These are phyloP conservation scores for Buphagus erythrorhynchus DNA, from an alignment of 2,797 vertebrate genomes.

Conservation along the genomic window DNA sequence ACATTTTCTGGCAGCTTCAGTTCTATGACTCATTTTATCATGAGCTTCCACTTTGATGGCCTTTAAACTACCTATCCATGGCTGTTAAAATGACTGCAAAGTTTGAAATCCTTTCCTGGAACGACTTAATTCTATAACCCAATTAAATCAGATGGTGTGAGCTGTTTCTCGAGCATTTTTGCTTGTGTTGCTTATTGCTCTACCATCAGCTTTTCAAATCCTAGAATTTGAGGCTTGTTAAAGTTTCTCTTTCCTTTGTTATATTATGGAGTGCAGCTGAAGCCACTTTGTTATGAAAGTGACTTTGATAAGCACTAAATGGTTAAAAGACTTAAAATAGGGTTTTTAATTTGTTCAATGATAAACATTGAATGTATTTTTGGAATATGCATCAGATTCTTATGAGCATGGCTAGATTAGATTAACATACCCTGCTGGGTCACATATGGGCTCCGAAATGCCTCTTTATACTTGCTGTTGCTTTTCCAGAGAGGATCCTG, in stretches of 20 bases:
- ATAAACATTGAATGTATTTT: not conserved
- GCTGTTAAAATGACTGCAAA: constrained; percentile 47
- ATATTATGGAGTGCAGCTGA: not conserved
- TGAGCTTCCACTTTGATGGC: constrained; percentile 55
- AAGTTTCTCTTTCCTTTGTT: not conserved
- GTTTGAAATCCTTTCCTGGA: constrained; percentile 39
- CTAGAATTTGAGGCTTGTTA: not conserved
- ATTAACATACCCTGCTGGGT: not conserved
- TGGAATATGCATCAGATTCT: not conserved
- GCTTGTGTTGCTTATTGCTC: not conserved
- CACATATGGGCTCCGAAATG: not conserved
- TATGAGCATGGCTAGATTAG: not conserved
- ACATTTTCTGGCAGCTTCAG: constrained; percentile 4
- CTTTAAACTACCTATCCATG: constrained; percentile 54
- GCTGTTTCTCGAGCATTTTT: not conserved
- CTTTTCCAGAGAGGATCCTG: not conserved
- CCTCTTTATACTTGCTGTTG: not conserved
- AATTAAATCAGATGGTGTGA: constrained; percentile 52
- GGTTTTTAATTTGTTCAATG: not conserved
- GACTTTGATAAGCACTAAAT: not conserved
- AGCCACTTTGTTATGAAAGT: not conserved
- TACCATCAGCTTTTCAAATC: not conserved
- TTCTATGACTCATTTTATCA: constrained; percentile 53
- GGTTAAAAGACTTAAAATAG: not conserved
- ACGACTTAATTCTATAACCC: constrained; percentile 31